Percentiles rank a stretch among this genome's conserved stretches.
Conservation (phyloP, 2,888 invertebrate species). For the Mesoligia furuncula region DNA sequence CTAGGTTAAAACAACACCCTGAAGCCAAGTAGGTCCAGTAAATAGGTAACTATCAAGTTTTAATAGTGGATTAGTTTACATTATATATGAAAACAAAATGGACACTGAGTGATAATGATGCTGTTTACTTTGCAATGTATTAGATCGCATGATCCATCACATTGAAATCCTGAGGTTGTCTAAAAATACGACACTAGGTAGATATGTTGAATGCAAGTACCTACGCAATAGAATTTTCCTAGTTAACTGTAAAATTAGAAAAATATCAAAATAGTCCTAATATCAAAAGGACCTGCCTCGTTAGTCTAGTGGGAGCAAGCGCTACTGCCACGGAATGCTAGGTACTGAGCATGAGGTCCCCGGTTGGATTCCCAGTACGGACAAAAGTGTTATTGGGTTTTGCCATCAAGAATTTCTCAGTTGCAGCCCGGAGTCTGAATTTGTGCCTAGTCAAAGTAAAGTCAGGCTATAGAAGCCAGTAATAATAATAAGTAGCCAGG, state of each 20-base stretch:
- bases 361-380: neutral
- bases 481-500: no score
- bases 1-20: slow-evolving; percentile 53
- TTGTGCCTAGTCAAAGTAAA: neutral
- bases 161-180: slow-evolving; percentile 44
- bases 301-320: neutral
- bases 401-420: neutral
- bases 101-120: slow-evolving; percentile 27
- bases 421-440: neutral
- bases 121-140: slow-evolving; percentile 37
- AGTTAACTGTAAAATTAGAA: neutral
- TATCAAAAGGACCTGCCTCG: no score
- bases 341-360: neutral
- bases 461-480: no score
- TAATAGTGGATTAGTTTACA: slow-evolving; percentile 21
- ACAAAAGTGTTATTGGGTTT: neutral
- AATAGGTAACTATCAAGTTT: neutral
- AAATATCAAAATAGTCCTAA: no score
- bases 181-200: slow-evolving; percentile 33
- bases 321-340: neutral
- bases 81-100: slow-evolving; percentile 26
- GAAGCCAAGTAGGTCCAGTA: slow-evolving; percentile 10
- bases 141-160: slow-evolving; percentile 43
- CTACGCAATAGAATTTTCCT: neutral
- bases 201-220: neutral